Evolutionary conservation across 1,140 invertebrate genomes (phyloP).

Genomic region (Zaprionus kolodkinae): DNA sequence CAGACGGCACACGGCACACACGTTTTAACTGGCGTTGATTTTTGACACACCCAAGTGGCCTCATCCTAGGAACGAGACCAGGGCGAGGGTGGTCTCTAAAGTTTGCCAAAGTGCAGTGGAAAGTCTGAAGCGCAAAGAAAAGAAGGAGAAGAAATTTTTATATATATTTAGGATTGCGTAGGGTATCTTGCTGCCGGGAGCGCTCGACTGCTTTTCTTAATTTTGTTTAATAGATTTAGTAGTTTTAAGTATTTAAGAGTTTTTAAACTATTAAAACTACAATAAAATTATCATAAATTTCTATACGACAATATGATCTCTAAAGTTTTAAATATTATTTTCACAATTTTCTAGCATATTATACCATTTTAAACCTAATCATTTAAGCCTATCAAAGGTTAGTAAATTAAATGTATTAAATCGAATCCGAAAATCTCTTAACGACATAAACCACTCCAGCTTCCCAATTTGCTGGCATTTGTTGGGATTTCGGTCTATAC

Average conservation of each 20-base stretch:
- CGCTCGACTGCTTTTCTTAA: too few relatives aligned
- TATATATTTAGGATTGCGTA: too few relatives aligned
- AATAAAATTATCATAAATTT: too few relatives aligned
- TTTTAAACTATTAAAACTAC: too few relatives aligned
- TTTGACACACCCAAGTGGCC: conserved; percentile 50
- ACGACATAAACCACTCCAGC: neutral
- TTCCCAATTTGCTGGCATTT: neutral
- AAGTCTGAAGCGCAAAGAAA: too few relatives aligned
- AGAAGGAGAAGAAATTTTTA: too few relatives aligned
- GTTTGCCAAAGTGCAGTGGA: conserved; percentile 8
- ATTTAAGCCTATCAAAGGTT: neutral
- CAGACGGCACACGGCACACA: conserved; percentile 33
- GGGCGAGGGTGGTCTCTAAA: neutral
- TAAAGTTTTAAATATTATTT: too few relatives aligned
- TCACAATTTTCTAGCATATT: too few relatives aligned
- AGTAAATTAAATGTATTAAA: neutral
- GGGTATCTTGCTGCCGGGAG: too few relatives aligned
- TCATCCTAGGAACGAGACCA: neutral
- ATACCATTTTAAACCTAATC: neutral
- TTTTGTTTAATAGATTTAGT: too few relatives aligned
- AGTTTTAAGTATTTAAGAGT: too few relatives aligned
- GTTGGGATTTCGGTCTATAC: conserved; percentile 7
- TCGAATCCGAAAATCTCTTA: neutral
- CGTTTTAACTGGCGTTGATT: conserved; percentile 64
- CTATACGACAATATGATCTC: too few relatives aligned